Base-by-base conservation (phyloP, 1,140 invertebrate species). In the Spodoptera litura region DNA sequence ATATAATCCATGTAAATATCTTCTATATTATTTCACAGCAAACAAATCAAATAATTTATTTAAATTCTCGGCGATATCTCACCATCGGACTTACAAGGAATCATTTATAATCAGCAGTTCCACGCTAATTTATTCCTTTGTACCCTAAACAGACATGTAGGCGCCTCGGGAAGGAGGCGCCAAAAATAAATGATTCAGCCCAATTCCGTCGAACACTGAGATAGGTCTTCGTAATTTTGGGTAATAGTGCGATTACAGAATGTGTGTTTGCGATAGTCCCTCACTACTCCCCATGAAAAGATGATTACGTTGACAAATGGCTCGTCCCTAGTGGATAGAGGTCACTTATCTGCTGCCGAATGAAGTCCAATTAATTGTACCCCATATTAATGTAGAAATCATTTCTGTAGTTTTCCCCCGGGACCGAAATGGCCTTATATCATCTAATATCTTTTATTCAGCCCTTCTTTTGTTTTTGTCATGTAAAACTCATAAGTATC, bases 261-360 rank as follows among this genome's bases (percentile, higher is more conserved):
- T 81, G 77, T 64, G 83, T 38, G 62, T 64, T 70, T 82, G 68
- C 73, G 82, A 88, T 89, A 85, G 84, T 53, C 58, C 77, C 66
- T 79, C 81, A 81, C 82, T 76, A 81, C 80, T 77, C 53, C 80
- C 83, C 84, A 86, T 87, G 87, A 86, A 90, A 89, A 91, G 87
- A 90, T 90, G 87, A 92, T 92, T 90, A 89, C 85, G 84, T 86
- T 92, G 89, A 90, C 87, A 88, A 92, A 92, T 86, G 83, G 82
- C 81, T 59, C 76, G 76, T 82, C 85, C 87, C 85, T 80, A 64
- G 82, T 70, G 82, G 74, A 80, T 78, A 80, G 73, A 81, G 83
- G 85, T 86, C 81, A 82, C 85, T 90, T 88, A 91, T 90, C 87
- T 89, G 86, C 87, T 87, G 74, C 75, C 82, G 82, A 88, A 89